Evolutionary conservation across 2,113 vertebrate species (phyloP).

Genomic region (Oncorhynchus nerka): DNA sequence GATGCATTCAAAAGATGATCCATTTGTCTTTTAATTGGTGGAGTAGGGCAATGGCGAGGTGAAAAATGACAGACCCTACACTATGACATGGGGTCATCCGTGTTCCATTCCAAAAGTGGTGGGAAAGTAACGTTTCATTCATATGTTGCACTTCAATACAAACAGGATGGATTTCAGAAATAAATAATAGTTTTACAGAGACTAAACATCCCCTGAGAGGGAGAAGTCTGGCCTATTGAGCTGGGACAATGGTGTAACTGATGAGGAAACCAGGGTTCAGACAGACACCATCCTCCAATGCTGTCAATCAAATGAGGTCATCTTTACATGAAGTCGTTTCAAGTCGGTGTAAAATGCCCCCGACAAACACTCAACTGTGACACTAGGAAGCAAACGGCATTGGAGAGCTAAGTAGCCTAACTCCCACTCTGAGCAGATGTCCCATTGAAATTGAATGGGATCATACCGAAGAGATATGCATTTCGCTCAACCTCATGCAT

Average conservation of each 20-base stretch:
- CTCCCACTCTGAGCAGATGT: too few relatives aligned
- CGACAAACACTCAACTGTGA: too few relatives aligned
- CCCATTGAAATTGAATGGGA: too few relatives aligned
- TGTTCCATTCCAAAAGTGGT: constrained; percentile 8
- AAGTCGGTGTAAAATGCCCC: background rate
- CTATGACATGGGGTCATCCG: constrained; percentile 10
- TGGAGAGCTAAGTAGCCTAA: too few relatives aligned
- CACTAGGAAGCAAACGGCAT: too few relatives aligned
- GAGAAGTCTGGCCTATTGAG: constrained; percentile 7
- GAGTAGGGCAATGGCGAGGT: background rate
- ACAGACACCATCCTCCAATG: background rate
- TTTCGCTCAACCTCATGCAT: too few relatives aligned
- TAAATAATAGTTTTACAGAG: constrained; percentile 8
- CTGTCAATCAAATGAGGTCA: constrained; percentile 1
- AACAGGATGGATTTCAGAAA: constrained; percentile 45
- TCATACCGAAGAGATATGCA: too few relatives aligned
- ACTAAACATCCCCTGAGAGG: constrained; percentile 49
- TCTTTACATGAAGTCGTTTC: constrained; percentile 27
- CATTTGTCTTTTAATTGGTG: background rate
- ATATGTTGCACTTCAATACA: constrained; percentile 11
- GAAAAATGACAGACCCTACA: background rate
- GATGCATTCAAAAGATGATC: background rate
- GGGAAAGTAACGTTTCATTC: constrained; percentile 18
- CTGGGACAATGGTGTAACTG: constrained; percentile 7
- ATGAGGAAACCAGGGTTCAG: background rate